Evolutionary conservation across 2,888 invertebrate species (phyloP).

Genomic region (Clanis bilineata): DNA sequence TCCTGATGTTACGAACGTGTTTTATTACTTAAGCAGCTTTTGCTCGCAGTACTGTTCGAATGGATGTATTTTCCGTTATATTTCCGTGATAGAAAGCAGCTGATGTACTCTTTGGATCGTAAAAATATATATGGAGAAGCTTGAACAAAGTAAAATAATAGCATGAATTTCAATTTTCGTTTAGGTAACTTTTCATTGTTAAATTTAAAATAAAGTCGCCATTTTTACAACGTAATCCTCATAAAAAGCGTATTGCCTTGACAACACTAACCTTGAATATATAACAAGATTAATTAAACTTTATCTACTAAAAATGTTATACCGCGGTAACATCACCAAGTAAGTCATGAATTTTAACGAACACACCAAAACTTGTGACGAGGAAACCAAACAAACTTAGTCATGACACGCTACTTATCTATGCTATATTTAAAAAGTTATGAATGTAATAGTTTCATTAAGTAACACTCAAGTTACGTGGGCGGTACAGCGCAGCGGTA

Average conservation of each 20-base stretch:
- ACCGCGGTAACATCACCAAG: background rate
- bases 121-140: too few species aligned
- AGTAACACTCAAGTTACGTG: slow-evolving; percentile 20
- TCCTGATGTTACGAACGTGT: too few species aligned
- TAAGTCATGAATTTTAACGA: slow-evolving; percentile 13
- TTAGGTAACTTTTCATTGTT: background rate
- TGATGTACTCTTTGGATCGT: too few species aligned
- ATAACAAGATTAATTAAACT: slow-evolving; percentile 7
- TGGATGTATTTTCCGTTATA: too few species aligned
- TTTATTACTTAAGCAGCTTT: too few species aligned
- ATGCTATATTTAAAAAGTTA: slow-evolving; percentile 27
- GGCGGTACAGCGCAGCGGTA: slow-evolving; percentile 23
- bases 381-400: slow-evolving; percentile 24
- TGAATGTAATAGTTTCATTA: slow-evolving; percentile 28
- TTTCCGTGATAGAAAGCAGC: too few species aligned
- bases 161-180: background rate
- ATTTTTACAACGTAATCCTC: background rate
- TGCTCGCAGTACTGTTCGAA: too few species aligned
- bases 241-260: background rate
- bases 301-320: slow-evolving; percentile 2
- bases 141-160: too few species aligned
- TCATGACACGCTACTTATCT: slow-evolving; percentile 18
- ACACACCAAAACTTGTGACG: background rate
- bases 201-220: background rate
- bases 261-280: slow-evolving; percentile 19